Evolutionary conservation across 2,888 invertebrate genomes (phyloP).

Genomic region (Tricholauxania praeusta): DNA sequence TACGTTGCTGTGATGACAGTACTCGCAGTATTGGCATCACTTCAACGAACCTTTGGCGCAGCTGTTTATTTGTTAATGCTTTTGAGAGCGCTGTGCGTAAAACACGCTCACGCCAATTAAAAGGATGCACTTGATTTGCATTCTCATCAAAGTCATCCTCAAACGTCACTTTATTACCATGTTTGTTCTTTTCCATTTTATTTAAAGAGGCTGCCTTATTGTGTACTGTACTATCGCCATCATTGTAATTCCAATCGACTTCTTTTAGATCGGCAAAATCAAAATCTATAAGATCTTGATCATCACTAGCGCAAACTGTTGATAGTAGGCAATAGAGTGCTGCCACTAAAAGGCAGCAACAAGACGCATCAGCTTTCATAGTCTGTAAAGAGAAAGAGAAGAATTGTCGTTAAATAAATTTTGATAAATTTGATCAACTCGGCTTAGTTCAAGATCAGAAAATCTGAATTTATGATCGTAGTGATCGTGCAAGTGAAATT

Average conservation of each 20-base stretch:
- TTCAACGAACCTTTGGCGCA: conserved; percentile 74
- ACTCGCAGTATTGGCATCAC: conserved; percentile 75
- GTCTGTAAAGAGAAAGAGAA: background rate
- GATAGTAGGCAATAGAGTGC: conserved; percentile 55
- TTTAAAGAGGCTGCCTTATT: background rate
- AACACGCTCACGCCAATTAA: conserved; percentile 68
- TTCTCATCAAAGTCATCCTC: conserved; percentile 51
- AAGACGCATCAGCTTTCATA: conserved; percentile 52
- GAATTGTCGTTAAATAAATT: too few species aligned
- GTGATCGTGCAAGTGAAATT: too few species aligned
- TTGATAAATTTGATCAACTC: too few species aligned
- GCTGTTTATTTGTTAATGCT: conserved; percentile 72
- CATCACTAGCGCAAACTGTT: conserved; percentile 50
- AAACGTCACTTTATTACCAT: conserved; percentile 52
- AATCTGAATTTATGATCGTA: too few species aligned
- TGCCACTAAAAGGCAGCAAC: conserved; percentile 55
- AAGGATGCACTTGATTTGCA: conserved; percentile 53
- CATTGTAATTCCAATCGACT: conserved; percentile 61
- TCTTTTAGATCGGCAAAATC: conserved; percentile 62
- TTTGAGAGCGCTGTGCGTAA: conserved; percentile 71
- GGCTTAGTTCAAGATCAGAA: too few species aligned
- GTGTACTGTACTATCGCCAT: conserved; percentile 37
- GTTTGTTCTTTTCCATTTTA: conserved; percentile 50
- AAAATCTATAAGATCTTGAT: conserved; percentile 58
- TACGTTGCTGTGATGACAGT: conserved; percentile 74